phyloP scores from a whole-genome alignment of 2,113 vertebrate species.

The human region GRCh38 chr3:186046501-186047000 shows the following conservation, averaged over 20 bases:
- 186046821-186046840: slow-evolving; percentile 70
- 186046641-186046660: slow-evolving; percentile 72
- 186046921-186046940: not conserved
- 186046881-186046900: slow-evolving; percentile 61
- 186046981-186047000: not conserved
- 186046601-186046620: slow-evolving; percentile 45
- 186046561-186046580: not conserved
- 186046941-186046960: not conserved
- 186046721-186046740: slow-evolving; percentile 90
- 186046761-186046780: slow-evolving; percentile 72
- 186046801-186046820: slow-evolving; percentile 80
- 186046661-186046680: slow-evolving; percentile 57
- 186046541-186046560: slow-evolving; percentile 55
- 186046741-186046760: slow-evolving; percentile 83
- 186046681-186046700: slow-evolving; percentile 72
- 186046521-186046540: slow-evolving; percentile 58
- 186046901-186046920: slow-evolving; percentile 62
- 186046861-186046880: slow-evolving; percentile 57
- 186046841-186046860: slow-evolving; percentile 73
- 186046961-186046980: not conserved
- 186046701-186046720: slow-evolving; percentile 78
- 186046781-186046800: slow-evolving; percentile 79
- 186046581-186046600: not conserved
- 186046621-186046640: slow-evolving; percentile 73
- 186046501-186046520: slow-evolving; percentile 23